Percentiles rank a stretch among this genome's conserved stretches.
These are phyloP conservation scores for Furcifer pardalis DNA, from an alignment of 2,797 vertebrate genomes.

Conservation along the genomic window DNA sequence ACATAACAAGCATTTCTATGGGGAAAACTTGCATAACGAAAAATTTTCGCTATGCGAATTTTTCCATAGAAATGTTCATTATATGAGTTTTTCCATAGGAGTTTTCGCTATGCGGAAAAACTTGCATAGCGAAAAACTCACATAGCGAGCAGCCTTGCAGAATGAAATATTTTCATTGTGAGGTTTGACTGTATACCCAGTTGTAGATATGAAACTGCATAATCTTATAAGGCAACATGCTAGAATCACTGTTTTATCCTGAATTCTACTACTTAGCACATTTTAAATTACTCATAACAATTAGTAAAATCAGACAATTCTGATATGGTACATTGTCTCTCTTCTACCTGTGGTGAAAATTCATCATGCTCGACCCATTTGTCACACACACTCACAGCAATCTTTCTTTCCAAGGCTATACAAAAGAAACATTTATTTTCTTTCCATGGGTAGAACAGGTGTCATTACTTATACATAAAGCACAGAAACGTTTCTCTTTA, in stretches of 20 bases:
- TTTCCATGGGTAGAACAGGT: constrained; percentile 28
- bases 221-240: not conserved
- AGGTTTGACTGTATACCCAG: too few relatives aligned
- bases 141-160: too few relatives aligned
- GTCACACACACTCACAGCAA: not conserved
- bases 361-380: not conserved
- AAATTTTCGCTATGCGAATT: too few relatives aligned
- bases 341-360: not conserved
- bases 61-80: too few relatives aligned
- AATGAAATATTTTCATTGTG: too few relatives aligned
- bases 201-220: not conserved
- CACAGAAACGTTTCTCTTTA: not conserved
- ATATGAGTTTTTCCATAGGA: too few relatives aligned
- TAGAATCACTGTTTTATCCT: not conserved
- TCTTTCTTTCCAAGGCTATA: not conserved
- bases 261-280: not conserved
- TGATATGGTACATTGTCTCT: not conserved
- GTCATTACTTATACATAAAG: not conserved
- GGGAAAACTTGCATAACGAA: too few relatives aligned
- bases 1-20: too few relatives aligned
- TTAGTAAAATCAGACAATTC: not conserved
- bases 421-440: not conserved
- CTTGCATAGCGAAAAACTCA: too few relatives aligned
- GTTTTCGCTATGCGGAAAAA: too few relatives aligned
- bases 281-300: not conserved